Conservation (phyloP, 1,140 invertebrate genomes). For the Penaeus vannamei region DNA sequence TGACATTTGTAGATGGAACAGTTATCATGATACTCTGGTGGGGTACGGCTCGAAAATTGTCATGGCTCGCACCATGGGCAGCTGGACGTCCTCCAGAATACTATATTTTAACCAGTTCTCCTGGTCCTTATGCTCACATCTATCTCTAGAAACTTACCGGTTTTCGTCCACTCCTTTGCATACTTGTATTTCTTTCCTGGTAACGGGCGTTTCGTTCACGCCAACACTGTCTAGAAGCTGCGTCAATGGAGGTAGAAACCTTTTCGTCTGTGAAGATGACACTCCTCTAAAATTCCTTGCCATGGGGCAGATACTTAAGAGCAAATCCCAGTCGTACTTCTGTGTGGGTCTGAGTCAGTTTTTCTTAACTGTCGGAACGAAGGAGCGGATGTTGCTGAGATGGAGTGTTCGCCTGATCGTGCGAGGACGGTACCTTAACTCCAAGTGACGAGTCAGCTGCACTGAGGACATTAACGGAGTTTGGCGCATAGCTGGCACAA, state of each 20-base stretch:
- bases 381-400: too few species aligned
- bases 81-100: too few species aligned
- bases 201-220: neutral
- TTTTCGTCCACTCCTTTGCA: neutral
- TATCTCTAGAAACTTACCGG: neutral
- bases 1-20: neutral
- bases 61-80: too few species aligned
- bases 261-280: constrained; percentile 35
- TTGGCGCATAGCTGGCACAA: too few species aligned
- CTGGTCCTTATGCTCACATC: neutral
- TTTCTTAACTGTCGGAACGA: too few species aligned
- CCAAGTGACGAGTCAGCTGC: too few species aligned
- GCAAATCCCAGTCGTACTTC: constrained; percentile 1
- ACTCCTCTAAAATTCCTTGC: neutral
- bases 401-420: too few species aligned
- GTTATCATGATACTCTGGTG: neutral
- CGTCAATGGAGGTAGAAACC: neutral
- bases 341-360: constrained; percentile 1
- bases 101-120: too few species aligned
- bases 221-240: neutral
- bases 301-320: neutral
- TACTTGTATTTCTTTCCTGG: neutral
- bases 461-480: too few species aligned
- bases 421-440: too few species aligned
- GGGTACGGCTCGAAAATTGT: too few species aligned